Evolutionary conservation across 1,140 invertebrate species (phyloP).

Genomic region (Babylonia areolata): DNA sequence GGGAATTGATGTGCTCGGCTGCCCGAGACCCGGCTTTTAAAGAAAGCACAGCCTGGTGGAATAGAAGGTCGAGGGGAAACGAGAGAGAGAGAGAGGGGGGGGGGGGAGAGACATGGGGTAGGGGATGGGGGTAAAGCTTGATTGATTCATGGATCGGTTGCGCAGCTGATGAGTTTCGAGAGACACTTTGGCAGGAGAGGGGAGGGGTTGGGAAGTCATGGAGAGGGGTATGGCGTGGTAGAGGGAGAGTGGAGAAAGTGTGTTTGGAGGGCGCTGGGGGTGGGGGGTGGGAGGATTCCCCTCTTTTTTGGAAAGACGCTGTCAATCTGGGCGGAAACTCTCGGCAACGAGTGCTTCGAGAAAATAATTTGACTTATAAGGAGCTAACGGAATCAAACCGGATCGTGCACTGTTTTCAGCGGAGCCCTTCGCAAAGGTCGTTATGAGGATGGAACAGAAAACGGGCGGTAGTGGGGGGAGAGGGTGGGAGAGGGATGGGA

Average conservation of each 20-base stretch:
- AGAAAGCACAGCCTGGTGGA: not conserved
- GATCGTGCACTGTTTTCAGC: too few species aligned
- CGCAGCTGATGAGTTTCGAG: constrained; percentile 30
- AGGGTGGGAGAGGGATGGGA: too few species aligned
- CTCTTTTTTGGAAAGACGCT: too few species aligned
- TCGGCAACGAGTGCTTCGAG: too few species aligned
- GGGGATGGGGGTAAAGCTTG: not conserved
- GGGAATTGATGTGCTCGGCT: not conserved
- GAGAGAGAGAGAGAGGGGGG: constrained; percentile 2
- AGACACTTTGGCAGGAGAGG: constrained; percentile 9
- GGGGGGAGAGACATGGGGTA: not conserved
- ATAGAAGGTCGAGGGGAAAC: not conserved
- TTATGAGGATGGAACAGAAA: too few species aligned
- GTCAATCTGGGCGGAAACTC: too few species aligned
- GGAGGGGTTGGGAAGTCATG: not conserved
- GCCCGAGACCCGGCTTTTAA: not conserved
- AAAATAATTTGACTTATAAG: too few species aligned
- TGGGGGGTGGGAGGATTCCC: not conserved
- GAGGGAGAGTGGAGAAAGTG: not conserved
- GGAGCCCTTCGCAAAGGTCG: too few species aligned
- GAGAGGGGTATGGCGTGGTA: not conserved
- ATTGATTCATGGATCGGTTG: constrained; percentile 21
- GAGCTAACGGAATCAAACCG: too few species aligned
- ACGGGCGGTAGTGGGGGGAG: too few species aligned
- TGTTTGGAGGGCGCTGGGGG: not conserved